These are phyloP conservation scores for Drosophila leonis DNA, from an alignment of 2,888 invertebrate genomes.

Conservation along the genomic window DNA sequence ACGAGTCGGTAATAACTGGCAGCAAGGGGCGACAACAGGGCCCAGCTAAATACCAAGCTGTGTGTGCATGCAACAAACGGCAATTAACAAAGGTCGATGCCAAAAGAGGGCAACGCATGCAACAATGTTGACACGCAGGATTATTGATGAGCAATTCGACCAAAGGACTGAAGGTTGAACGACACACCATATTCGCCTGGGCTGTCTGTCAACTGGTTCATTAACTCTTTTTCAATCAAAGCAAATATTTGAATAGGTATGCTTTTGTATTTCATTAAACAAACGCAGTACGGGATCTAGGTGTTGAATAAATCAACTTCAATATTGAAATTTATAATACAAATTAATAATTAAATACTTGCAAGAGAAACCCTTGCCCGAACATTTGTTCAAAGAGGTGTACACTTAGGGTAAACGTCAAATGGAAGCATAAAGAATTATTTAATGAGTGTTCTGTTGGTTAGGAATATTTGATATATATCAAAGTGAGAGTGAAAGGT, in stretches of 20 bases:
- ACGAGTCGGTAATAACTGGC: constrained; percentile 61
- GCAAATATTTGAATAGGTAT: constrained; percentile 24
- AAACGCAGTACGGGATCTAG: not conserved
- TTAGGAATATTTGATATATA: not conserved
- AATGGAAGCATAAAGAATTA: not conserved
- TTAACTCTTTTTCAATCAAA: constrained; percentile 55
- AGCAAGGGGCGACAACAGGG: constrained; percentile 7
- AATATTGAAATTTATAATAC: not conserved
- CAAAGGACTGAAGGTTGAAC: constrained; percentile 20
- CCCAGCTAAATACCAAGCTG: constrained; percentile 16
- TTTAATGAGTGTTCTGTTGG: not conserved
- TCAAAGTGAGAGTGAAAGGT: not conserved
- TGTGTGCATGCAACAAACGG: constrained; percentile 67
- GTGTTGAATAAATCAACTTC: not conserved
- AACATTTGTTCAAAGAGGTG: not conserved
- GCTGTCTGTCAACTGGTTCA: constrained; percentile 51
- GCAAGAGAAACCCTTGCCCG: not conserved
- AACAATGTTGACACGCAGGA: constrained; percentile 66
- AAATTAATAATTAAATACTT: not conserved
- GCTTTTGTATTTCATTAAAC: not conserved
- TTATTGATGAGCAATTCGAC: constrained; percentile 56
- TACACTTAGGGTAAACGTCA: not conserved
- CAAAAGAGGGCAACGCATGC: constrained; percentile 36
- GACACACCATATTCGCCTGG: constrained; percentile 15
- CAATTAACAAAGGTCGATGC: constrained; percentile 68